phyloP scores from a whole-genome alignment of 2,113 vertebrate genomes.

The Coturnix japonica region DNA sequence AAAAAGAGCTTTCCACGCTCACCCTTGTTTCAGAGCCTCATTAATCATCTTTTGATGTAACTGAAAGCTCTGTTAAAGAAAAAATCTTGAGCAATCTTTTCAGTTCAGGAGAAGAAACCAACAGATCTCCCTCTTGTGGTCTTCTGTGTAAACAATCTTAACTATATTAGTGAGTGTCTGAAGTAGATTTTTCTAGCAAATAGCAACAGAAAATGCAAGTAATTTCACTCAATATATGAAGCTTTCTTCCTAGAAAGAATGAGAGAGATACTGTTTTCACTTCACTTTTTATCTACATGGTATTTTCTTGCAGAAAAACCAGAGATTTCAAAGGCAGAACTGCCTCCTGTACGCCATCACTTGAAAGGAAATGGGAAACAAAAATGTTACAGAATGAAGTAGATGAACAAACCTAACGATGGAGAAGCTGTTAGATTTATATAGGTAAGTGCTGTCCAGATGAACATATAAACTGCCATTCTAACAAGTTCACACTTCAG shows the following conservation, averaged over 20 bases:
- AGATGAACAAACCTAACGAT: constrained; percentile 74
- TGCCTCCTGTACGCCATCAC: constrained; percentile 61
- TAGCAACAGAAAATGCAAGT: constrained; percentile 29
- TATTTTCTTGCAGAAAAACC: constrained; percentile 76
- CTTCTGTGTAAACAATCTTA: constrained; percentile 17
- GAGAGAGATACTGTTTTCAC: constrained; percentile 74
- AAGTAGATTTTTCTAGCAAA: background rate
- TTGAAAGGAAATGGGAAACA: constrained; percentile 50
- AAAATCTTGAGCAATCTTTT: background rate
- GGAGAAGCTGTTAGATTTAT: constrained; percentile 27
- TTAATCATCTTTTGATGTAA: background rate
- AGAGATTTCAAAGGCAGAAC: constrained; percentile 69
- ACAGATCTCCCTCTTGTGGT: constrained; percentile 60
- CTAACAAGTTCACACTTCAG: constrained; percentile 66
- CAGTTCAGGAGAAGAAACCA: background rate
- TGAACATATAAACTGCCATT: constrained; percentile 60
- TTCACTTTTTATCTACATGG: constrained; percentile 78
- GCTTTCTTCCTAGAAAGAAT: constrained; percentile 64
- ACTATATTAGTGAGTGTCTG: background rate
- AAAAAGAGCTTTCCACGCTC: background rate
- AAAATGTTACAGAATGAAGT: constrained; percentile 68
- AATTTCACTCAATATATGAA: constrained; percentile 17
- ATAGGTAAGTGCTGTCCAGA: constrained; percentile 75
- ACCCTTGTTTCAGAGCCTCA: background rate
- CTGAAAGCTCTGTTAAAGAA: background rate